phyloP scores from a whole-genome alignment of 1,140 invertebrate genomes.

The Pseudomyrmex flavicornis region DNA sequence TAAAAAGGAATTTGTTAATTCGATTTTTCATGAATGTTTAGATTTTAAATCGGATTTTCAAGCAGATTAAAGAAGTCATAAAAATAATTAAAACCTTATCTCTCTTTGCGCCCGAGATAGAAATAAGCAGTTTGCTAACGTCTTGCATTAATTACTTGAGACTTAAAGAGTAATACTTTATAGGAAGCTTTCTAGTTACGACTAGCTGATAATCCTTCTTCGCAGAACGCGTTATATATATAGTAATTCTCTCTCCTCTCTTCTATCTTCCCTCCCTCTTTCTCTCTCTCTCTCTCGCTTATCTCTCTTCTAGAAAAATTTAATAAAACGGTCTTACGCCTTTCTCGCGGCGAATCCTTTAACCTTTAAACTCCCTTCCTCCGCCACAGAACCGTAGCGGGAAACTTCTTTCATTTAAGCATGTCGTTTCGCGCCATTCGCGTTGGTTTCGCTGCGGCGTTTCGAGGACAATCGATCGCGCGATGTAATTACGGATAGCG shows the following conservation, averaged over 20 bases:
- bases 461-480: conserved; percentile 54
- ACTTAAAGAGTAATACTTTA: conserved; percentile 1
- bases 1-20: background rate
- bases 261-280: too few relatives aligned
- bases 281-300: too few relatives aligned
- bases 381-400: conserved; percentile 17
- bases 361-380: conserved; percentile 14
- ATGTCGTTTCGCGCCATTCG: conserved; percentile 36
- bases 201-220: conserved; percentile 9
- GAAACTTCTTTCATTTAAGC: conserved; percentile 46
- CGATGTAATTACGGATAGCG: conserved; percentile 31
- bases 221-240: background rate
- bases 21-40: background rate
- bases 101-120: background rate
- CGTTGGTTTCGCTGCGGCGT: conserved; percentile 15
- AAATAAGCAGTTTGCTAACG: conserved; percentile 2
- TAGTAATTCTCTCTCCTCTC: too few relatives aligned
- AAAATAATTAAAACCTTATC: conserved; percentile 32
- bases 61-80: background rate
- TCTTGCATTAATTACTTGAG: conserved; percentile 22
- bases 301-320: conserved; percentile 49
- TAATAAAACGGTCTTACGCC: conserved; percentile 35
- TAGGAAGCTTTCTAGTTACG: conserved; percentile 17
- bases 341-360: conserved; percentile 16
- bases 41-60: background rate